Conservation (phyloP, 2,797 vertebrate genomes). For the Melanotaenia trifasciata region DNA sequence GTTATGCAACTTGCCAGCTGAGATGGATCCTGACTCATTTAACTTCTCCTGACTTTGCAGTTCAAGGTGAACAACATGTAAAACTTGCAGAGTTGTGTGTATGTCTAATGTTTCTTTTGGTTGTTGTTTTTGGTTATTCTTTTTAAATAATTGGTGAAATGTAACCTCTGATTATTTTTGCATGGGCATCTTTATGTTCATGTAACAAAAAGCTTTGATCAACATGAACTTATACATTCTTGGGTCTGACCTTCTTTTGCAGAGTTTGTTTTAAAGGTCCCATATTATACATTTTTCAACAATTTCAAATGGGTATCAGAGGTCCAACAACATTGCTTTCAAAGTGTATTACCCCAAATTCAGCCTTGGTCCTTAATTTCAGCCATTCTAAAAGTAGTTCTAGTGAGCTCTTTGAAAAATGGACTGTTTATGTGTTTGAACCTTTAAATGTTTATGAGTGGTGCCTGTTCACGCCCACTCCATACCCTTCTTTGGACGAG, state of each 20-base stretch:
- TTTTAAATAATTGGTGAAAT: neutral
- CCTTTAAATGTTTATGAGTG: no score
- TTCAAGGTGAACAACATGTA: constrained; percentile 9
- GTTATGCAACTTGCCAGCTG: constrained; percentile 39
- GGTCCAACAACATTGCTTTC: no score
- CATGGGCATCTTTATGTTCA: constrained; percentile 32
- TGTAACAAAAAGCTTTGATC: constrained; percentile 33
- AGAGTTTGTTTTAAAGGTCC: constrained; percentile 58
- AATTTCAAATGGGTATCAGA: no score
- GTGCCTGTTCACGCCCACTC: no score
- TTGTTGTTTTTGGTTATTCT: no score
- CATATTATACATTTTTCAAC: no score
- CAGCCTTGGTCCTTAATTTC: no score
- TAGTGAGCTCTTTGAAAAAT: no score
- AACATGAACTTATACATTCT: constrained; percentile 42
- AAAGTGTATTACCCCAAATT: no score
- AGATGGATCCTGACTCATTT: constrained; percentile 51
- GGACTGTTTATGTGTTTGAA: no score
- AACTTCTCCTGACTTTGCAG: constrained; percentile 27
- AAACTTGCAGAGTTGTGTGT: constrained; percentile 8
- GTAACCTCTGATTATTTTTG: constrained; percentile 47
- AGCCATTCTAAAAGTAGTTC: no score
- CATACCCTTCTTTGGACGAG: no score
- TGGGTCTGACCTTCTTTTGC: constrained; percentile 46
- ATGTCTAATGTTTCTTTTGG: neutral